Percentiles rank a stretch among this genome's conserved stretches.
phyloP scores from a whole-genome alignment of 2,113 vertebrate species.

The Zosterops hypoxanthus region DNA sequence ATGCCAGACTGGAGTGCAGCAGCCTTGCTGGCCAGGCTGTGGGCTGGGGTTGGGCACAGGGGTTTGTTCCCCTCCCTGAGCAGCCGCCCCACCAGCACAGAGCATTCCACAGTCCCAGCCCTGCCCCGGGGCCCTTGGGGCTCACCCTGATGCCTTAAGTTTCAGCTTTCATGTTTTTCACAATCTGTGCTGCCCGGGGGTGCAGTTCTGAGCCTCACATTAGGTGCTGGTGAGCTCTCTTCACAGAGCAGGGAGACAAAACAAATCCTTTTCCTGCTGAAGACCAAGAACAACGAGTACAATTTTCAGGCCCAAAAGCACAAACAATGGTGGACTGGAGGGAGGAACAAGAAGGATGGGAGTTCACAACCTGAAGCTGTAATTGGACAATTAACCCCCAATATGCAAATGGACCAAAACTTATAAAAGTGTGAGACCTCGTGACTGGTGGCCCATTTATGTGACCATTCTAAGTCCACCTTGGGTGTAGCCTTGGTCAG shows the following conservation, averaged over 20 bases:
- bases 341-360: background rate
- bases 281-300: background rate
- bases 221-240: too few species aligned
- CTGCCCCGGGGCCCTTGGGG: accelerated
- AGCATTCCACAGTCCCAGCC: background rate
- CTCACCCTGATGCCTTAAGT: background rate
- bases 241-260: too few species aligned
- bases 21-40: accelerated
- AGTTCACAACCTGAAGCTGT: background rate
- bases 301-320: background rate
- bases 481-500: background rate
- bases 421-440: background rate
- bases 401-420: background rate
- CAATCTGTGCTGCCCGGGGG: background rate
- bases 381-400: background rate
- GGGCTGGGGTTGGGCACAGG: accelerated
- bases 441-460: background rate
- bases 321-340: background rate
- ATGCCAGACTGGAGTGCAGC: accelerated
- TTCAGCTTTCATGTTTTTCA: background rate
- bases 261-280: too few species aligned
- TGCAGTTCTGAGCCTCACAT: background rate
- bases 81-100: accelerated
- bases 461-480: background rate
- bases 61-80: background rate